Base-by-base conservation (phyloP, 2,888 invertebrate genomes). In the Temnothorax unifasciatus region DNA sequence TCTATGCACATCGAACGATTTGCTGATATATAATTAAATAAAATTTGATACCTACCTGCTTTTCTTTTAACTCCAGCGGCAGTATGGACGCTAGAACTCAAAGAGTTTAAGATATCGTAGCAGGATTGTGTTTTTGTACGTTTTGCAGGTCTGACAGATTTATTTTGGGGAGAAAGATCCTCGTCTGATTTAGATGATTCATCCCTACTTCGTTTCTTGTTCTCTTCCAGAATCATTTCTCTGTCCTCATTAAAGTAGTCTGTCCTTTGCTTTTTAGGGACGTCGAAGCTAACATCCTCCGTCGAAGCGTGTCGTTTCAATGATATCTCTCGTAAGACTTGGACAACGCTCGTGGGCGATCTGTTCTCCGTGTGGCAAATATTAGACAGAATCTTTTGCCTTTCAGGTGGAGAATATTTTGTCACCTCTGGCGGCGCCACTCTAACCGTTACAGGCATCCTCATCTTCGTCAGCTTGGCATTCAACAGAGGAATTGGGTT, bases 281-380 rank as follows among this genome's bases (percentile, higher is more conserved):
- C 81, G 3, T 94, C 94, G 2, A 89, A 86, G 29, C 91, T 82
- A 0, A 93, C 90, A 64, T 95, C 95, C 47, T 95, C 94, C 25
- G 91, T 92, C 0, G 94, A 94, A 0, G 94, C 94, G 66, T 94
- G 94, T 64, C 95, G 90, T 85, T 95, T 95, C 38, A 95, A 82
- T 0, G 94, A 93, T 82, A 93, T 93, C 44, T 94, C 93, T 61
- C 92, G 91, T 38, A 94, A 61, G 34, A 91, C 91, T 87, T 93
- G 92, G 3, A 89, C 91, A 0, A 93, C 91, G 76, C 87, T 93
- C 0, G 90, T 88, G 11, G 91, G 81, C 0, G 79, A 86, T 83
- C 41, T 87, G 18, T 81, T 84, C 8, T 92, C 90, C 3, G 44
- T 15, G 1, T 84, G 81, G 50, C 86, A 89, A 41, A 86, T 82